These are phyloP conservation scores for Arrhopalites spinosus DNA, from an alignment of 2,888 invertebrate species.

Conservation along the genomic window DNA sequence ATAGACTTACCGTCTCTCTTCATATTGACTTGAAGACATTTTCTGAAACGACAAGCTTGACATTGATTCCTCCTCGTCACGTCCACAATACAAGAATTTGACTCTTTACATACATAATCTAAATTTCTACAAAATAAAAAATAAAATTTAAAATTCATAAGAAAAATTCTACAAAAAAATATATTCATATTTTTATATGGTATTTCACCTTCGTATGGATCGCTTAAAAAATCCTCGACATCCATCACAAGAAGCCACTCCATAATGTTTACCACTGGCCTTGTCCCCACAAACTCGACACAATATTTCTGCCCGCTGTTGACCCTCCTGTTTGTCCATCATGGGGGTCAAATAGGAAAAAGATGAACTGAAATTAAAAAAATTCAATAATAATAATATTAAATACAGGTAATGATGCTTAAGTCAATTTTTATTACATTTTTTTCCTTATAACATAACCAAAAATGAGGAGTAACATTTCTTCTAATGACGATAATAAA, in stretches of 20 bases:
- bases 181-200: no score
- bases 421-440: background rate
- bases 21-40: slow-evolving; percentile 90
- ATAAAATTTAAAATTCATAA: background rate
- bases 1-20: slow-evolving; percentile 81
- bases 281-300: slow-evolving; percentile 88
- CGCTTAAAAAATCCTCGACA: slow-evolving; percentile 94
- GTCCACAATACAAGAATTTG: slow-evolving; percentile 84
- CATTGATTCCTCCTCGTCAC: slow-evolving; percentile 89
- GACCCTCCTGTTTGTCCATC: slow-evolving; percentile 21
- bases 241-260: slow-evolving; percentile 82
- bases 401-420: background rate
- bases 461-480: background rate
- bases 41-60: slow-evolving; percentile 89
- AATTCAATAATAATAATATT: background rate
- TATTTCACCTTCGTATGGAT: slow-evolving; percentile 77
- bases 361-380: no score
- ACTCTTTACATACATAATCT: slow-evolving; percentile 91
- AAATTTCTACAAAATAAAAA: no score
- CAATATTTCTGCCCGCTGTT: slow-evolving; percentile 62
- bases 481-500: background rate
- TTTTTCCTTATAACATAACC: background rate
- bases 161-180: background rate
- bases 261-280: slow-evolving; percentile 81
- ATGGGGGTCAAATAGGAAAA: background rate